Base-by-base conservation (phyloP, 2,797 vertebrate species). In the Phalanger gymnotis region DNA sequence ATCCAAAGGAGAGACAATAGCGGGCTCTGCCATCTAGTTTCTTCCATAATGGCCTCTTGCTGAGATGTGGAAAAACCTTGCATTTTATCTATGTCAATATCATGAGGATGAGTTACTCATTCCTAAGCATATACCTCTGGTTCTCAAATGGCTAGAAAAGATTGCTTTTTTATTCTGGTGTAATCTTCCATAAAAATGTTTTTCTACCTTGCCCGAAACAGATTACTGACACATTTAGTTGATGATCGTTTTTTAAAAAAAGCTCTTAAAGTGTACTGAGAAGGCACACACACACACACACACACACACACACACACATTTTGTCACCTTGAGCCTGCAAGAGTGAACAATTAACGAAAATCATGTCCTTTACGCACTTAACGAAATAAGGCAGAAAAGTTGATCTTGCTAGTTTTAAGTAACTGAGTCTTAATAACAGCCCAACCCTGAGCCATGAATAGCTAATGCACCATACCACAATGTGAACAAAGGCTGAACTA, bases 111-210 rank as follows among this genome's bases (percentile, higher is more conserved):
- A 92, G 94, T 61, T 90, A 93, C 30, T 94, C 13, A 9, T 40
- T 95, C 57, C 96, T 5, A 40, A 92, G 52, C 90, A 91, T 92
- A 95, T 89, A 94, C 10, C 89, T 54, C 13, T 5, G 30, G 61
- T 25, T 97, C 40, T 95, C 96, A 66, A 97, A 94, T 13, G 95
- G 19, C 5, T 40, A 57, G 40, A 91, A 96, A 9, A 4, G 4
- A 66, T 95, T 92, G 22, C 89, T 47, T 96, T 97, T 56, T 54
- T 5, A 95, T 61, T 40, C 92, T 93, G 95, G 90, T 0, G 0
- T 93, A 92, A 95, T 97, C 53, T 91, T 93, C 53, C 34, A 96
- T 30, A 94, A 91, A 96, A 96, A 95, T 3, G 40, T 94, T 97
- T 90, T 95, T n/a, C 58, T 40, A 92, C 0, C 30, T 3, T 96